Conservation (phyloP, 1,140 invertebrate genomes). For the Aphis gossypii region DNA sequence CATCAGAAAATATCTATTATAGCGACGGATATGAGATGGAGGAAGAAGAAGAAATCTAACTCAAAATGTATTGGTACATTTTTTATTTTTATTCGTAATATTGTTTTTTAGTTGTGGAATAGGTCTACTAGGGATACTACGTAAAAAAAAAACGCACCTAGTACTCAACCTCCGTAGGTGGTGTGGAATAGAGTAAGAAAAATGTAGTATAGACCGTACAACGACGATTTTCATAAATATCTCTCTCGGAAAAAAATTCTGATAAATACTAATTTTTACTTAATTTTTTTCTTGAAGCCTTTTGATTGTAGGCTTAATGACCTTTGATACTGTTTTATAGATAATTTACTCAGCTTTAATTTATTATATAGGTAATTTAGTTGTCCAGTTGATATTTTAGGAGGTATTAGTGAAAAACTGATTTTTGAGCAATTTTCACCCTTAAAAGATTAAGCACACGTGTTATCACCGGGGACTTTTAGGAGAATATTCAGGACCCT, state of each 20-base stretch:
- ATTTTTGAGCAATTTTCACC: no score
- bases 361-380: neutral
- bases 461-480: no score
- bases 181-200: neutral
- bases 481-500: no score
- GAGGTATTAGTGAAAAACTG: neutral
- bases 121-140: neutral
- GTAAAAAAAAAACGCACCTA: neutral
- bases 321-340: neutral
- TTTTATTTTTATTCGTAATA: neutral
- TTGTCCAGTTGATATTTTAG: neutral
- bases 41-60: constrained; percentile 26
- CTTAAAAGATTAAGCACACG: no score
- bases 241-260: neutral
- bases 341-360: neutral
- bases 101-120: neutral
- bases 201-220: neutral
- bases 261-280: neutral
- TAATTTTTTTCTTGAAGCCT: neutral
- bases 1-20: neutral
- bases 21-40: neutral
- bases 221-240: neutral
- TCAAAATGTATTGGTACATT: neutral
- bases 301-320: neutral
- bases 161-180: neutral